phyloP scores from a whole-genome alignment of 2,888 invertebrate species.

The Ashinkailepas kermadecensis region DNA sequence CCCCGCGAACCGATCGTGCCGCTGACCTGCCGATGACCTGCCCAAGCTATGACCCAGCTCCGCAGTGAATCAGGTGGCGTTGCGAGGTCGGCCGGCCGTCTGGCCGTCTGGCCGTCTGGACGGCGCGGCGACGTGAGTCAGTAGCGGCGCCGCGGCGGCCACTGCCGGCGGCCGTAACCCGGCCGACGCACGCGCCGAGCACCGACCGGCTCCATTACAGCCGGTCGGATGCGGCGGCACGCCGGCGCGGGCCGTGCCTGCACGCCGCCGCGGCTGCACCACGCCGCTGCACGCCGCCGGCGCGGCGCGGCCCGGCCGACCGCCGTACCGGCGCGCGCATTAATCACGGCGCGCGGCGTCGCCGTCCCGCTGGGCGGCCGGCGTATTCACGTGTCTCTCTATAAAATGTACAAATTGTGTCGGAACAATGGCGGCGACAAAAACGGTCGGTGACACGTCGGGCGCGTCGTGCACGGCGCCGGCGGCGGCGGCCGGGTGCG shows the following conservation, averaged over 20 bases:
- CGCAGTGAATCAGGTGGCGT: background rate
- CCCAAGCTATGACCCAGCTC: too few relatives aligned
- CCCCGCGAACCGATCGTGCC: too few relatives aligned
- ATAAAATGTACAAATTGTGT: slow-evolving; percentile 1
- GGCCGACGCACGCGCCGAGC: too few relatives aligned
- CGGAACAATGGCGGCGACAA: slow-evolving; percentile 3
- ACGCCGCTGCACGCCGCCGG: background rate
- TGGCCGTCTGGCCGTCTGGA: too few relatives aligned
- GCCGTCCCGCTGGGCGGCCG: background rate
- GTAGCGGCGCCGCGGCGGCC: too few relatives aligned
- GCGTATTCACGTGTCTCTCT: background rate
- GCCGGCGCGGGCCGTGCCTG: background rate
- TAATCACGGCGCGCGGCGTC: background rate
- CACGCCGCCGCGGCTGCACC: background rate
- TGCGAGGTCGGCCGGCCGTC: background rate
- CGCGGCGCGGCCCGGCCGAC: background rate
- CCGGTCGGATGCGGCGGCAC: too few relatives aligned
- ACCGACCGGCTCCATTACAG: too few relatives aligned
- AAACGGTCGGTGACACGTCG: background rate
- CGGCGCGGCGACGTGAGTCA: too few relatives aligned
- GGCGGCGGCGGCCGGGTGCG: background rate
- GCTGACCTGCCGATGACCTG: too few relatives aligned
- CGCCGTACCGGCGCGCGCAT: background rate
- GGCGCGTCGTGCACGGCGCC: background rate
- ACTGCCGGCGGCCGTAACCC: too few relatives aligned